Evolutionary conservation across 2,888 invertebrate species (phyloP).

Genomic region (Drosophila mettleri): DNA sequence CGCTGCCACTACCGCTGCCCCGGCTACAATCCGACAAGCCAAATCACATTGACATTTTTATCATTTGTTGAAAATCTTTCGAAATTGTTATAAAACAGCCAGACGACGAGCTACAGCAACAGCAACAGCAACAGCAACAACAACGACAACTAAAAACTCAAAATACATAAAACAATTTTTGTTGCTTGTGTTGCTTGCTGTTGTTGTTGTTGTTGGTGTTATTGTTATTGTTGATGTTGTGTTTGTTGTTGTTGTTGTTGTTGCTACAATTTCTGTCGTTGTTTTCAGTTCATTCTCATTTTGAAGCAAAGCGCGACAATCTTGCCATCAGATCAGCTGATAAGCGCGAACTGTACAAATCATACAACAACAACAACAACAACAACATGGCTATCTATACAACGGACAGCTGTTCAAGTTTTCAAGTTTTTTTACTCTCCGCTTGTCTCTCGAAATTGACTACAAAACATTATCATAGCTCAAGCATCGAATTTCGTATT

Average conservation of each 20-base stretch:
- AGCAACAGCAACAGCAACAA: slow-evolving; percentile 38
- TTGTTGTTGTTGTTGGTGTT: slow-evolving; percentile 47
- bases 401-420: slow-evolving; percentile 66
- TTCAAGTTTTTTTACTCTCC: slow-evolving; percentile 37
- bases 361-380: slow-evolving; percentile 67
- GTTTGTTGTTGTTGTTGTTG: slow-evolving; percentile 55
- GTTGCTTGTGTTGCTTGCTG: slow-evolving; percentile 15
- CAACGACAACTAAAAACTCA: slow-evolving; percentile 28
- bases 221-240: slow-evolving; percentile 35
- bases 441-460: slow-evolving; percentile 62
- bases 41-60: slow-evolving; percentile 81
- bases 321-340: slow-evolving; percentile 80
- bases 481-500: slow-evolving; percentile 72
- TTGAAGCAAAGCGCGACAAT: slow-evolving; percentile 80
- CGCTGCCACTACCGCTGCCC: slow-evolving; percentile 40
- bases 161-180: slow-evolving; percentile 26
- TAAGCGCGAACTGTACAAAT: slow-evolving; percentile 75
- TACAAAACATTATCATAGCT: slow-evolving; percentile 71
- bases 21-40: slow-evolving; percentile 72
- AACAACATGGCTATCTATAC: slow-evolving; percentile 40
- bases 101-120: slow-evolving; percentile 62
- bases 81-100: slow-evolving; percentile 79
- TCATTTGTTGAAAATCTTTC: slow-evolving; percentile 77
- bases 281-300: slow-evolving; percentile 77
- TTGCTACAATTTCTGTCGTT: slow-evolving; percentile 62